phyloP scores from a whole-genome alignment of 1,140 invertebrate genomes.

The Pogonus chalceus region DNA sequence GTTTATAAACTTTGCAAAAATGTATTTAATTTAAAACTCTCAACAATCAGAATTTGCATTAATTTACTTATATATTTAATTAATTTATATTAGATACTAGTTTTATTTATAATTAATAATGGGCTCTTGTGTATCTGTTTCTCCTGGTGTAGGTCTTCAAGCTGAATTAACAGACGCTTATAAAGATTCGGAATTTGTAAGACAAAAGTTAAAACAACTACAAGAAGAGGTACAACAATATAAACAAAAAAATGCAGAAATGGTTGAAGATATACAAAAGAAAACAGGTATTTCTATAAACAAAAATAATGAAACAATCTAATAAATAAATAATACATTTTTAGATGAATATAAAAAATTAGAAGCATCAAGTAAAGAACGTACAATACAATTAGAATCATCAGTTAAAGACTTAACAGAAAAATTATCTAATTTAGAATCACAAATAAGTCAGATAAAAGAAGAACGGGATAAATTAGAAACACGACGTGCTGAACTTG shows the following conservation, averaged over 20 bases:
- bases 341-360: conserved; percentile 15
- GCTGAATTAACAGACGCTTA: conserved; percentile 43
- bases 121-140: conserved; percentile 10
- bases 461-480: conserved; percentile 37
- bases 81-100: no score
- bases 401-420: conserved; percentile 38
- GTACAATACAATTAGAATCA: conserved; percentile 37
- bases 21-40: no score
- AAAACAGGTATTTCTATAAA: conserved; percentile 36
- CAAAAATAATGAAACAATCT: not conserved
- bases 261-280: conserved; percentile 38
- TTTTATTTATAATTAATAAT: conserved; percentile 7
- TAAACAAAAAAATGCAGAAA: conserved; percentile 39
- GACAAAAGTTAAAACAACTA: conserved; percentile 40
- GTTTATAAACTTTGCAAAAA: no score
- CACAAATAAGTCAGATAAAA: conserved; percentile 36
- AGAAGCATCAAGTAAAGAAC: conserved; percentile 26
- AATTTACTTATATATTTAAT: no score
- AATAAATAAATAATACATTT: conserved; percentile 10
- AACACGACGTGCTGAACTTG: conserved; percentile 30
- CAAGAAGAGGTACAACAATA: conserved; percentile 42
- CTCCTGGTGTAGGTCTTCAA: conserved; percentile 43
- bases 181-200: conserved; percentile 44
- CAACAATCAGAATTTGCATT: no score
- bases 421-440: conserved; percentile 40